These are phyloP conservation scores for Halocynthia roretzi DNA, from an alignment of 23 tunicate species.

Conservation along the genomic window DNA sequence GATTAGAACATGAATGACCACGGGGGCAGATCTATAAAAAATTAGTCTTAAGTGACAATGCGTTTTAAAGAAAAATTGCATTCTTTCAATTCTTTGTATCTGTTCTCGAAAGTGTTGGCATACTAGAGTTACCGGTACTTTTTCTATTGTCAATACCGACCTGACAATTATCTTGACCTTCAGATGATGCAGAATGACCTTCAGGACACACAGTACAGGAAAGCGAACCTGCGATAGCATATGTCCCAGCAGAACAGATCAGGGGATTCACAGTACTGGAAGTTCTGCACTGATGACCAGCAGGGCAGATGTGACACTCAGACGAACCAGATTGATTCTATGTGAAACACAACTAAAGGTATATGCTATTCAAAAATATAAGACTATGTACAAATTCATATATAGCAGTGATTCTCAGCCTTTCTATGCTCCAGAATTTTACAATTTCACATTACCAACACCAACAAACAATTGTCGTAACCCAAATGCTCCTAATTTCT, in stretches of 20 bases:
- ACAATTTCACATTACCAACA: too few species aligned
- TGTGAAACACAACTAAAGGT: not conserved
- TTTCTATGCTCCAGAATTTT: too few species aligned
- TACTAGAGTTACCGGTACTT: not conserved
- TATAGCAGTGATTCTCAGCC: too few species aligned
- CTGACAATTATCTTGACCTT: conserved; percentile 14
- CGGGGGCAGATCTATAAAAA: conserved; percentile 39
- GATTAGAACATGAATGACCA: conserved; percentile 53
- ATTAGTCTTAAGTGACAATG: not conserved
- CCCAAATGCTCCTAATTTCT: not conserved
- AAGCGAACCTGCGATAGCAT: conserved; percentile 20
- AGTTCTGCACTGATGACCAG: conserved; percentile 29
- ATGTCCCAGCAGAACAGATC: conserved; percentile 21
- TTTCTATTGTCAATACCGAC: not conserved
- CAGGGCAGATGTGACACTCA: conserved; percentile 30
- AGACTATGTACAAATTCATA: too few species aligned
- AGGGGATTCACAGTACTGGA: conserved; percentile 3
- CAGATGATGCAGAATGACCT: conserved; percentile 8
- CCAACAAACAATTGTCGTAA: conserved; percentile 18
- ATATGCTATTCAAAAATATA: not conserved
- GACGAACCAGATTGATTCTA: conserved; percentile 26
- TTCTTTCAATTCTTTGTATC: not conserved
- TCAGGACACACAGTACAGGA: conserved; percentile 48
- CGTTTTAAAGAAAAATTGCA: not conserved
- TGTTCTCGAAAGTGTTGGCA: not conserved